phyloP scores from a whole-genome alignment of 1,140 invertebrate species.

The Bombus waltoni region DNA sequence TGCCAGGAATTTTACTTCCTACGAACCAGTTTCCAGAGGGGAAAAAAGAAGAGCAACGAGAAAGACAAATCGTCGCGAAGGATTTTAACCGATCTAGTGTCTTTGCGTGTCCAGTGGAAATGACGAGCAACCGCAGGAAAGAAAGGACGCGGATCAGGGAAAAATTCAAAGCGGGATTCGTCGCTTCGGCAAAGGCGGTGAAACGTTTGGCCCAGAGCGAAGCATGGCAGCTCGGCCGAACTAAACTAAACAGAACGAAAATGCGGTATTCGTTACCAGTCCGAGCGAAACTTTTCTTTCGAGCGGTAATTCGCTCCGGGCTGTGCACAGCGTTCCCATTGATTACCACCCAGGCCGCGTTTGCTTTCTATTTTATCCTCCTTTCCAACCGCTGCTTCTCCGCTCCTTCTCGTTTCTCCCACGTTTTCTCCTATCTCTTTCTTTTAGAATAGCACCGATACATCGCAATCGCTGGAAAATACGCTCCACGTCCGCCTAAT shows the following conservation, averaged over 20 bases:
- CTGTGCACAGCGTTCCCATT: slow-evolving; percentile 32
- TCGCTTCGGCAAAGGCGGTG: not conserved
- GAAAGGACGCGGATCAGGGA: not conserved
- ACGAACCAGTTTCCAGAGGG: not conserved
- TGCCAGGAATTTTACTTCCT: slow-evolving; percentile 22
- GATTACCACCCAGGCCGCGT: slow-evolving; percentile 16
- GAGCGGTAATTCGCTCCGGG: slow-evolving; percentile 44
- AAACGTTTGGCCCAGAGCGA: slow-evolving; percentile 37
- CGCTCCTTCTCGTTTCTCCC: not conserved
- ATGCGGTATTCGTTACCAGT: slow-evolving; percentile 55
- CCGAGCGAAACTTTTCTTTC: slow-evolving; percentile 56
- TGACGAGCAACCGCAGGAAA: slow-evolving; percentile 21
- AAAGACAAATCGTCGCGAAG: not conserved
- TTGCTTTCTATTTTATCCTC: not conserved
- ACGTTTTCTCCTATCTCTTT: not conserved
- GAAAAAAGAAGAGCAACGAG: not conserved
- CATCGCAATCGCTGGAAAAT: not conserved
- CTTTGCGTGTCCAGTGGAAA: slow-evolving; percentile 11
- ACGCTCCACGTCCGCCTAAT: not conserved
- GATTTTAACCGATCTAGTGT: slow-evolving; percentile 12
- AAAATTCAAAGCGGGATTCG: slow-evolving; percentile 43
- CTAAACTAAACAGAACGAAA: slow-evolving; percentile 61
- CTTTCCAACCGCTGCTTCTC: not conserved
- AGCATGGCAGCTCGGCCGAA: not conserved
- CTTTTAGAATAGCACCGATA: not conserved